phyloP scores from a whole-genome alignment of 2,888 invertebrate species.

The Steinernema hermaphroditum region DNA sequence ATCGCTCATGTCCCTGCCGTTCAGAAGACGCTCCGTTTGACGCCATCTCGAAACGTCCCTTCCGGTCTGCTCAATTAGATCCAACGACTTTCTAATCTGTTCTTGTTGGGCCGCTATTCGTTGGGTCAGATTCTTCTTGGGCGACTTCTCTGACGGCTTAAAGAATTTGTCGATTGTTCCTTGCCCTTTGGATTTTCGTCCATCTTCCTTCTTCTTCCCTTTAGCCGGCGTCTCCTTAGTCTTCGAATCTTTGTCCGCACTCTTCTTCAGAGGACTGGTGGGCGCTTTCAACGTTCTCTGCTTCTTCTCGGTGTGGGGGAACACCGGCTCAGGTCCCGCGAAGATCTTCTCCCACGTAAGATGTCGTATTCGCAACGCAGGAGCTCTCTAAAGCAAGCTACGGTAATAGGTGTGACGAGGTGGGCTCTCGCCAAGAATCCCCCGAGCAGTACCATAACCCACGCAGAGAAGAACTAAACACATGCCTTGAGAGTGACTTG shows the following conservation, averaged over 20 bases:
- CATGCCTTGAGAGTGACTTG: slow-evolving; percentile 35
- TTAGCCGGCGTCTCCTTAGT: too few relatives aligned
- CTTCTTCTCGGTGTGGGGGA: slow-evolving; percentile 46
- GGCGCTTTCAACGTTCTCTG: slow-evolving; percentile 37
- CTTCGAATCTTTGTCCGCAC: slow-evolving; percentile 14
- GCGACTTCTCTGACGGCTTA: neutral
- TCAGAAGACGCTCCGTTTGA: slow-evolving; percentile 48
- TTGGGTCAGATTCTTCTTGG: neutral
- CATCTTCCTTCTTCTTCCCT: slow-evolving; percentile 15
- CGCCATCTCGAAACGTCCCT: slow-evolving; percentile 43
- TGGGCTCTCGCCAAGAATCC: neutral
- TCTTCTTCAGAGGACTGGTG: neutral
- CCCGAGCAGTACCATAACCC: neutral
- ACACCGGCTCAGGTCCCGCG: slow-evolving; percentile 49
- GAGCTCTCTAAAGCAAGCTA: neutral
- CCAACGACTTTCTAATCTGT: slow-evolving; percentile 47
- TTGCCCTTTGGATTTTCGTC: slow-evolving; percentile 4
- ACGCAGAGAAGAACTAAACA: neutral
- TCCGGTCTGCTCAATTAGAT: slow-evolving; percentile 39
- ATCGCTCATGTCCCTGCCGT: slow-evolving; percentile 46
- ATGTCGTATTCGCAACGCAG: slow-evolving; percentile 35
- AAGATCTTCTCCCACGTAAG: slow-evolving; percentile 46
- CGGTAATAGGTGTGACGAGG: neutral
- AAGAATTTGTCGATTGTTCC: neutral
- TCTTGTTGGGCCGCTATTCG: slow-evolving; percentile 51